Evolutionary conservation across 23 tunicate genomes (phyloP).

Genomic region (Styela clava): DNA sequence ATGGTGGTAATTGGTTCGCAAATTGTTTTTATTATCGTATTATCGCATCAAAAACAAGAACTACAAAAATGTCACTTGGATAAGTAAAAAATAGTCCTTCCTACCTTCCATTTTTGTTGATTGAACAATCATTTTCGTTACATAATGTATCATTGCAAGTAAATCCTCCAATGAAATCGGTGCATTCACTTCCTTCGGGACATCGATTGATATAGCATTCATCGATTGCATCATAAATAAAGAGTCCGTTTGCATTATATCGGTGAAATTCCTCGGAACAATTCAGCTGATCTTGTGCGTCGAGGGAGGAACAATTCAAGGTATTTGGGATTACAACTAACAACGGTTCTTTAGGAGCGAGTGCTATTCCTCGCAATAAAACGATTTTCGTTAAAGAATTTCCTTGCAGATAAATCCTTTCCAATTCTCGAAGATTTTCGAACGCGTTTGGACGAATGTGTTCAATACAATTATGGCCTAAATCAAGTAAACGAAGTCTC

Average conservation of each 20-base stretch:
- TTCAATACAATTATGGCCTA: constrained; percentile 6
- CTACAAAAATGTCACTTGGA: no score
- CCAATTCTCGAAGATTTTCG: not conserved
- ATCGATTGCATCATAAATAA: not conserved
- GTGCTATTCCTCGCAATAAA: not conserved
- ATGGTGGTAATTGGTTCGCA: no score
- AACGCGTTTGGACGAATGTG: not conserved
- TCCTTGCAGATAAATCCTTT: constrained; percentile 14
- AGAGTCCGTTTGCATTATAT: not conserved
- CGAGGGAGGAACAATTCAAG: not conserved
- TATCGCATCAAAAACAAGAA: no score
- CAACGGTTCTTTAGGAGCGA: not conserved
- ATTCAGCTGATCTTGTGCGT: not conserved
- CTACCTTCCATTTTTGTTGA: not conserved
- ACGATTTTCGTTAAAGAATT: not conserved
- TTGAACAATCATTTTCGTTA: not conserved
- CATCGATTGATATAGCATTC: not conserved
- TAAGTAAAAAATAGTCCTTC: no score
- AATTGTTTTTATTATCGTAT: no score
- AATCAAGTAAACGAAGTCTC: not conserved
- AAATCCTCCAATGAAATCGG: not conserved
- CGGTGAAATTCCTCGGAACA: not conserved
- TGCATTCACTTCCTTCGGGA: not conserved
- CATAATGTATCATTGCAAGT: not conserved
- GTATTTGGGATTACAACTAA: not conserved